Evolutionary conservation across 2,113 vertebrate species (phyloP).

Genomic region (Hemiprocne comata): DNA sequence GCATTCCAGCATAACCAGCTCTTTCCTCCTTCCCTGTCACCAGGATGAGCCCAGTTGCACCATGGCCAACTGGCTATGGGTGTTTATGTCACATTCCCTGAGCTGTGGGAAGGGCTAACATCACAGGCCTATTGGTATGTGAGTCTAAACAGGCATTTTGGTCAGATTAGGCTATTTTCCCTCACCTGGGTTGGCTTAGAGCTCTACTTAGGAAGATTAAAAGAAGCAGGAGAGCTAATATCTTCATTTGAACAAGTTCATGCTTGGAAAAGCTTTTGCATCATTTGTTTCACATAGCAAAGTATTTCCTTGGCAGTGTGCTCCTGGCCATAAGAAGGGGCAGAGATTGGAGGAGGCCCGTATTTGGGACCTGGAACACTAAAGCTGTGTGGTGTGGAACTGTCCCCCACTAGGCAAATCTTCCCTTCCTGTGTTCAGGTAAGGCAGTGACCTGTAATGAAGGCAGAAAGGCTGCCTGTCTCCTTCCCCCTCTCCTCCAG

Average conservation of each 20-base stretch:
- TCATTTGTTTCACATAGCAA: neutral
- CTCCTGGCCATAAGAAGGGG: neutral
- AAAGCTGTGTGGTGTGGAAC: neutral
- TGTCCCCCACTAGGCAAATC: neutral
- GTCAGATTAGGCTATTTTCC: neutral
- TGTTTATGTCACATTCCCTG: neutral
- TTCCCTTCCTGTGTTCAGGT: neutral
- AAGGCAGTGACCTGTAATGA: neutral
- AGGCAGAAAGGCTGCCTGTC: neutral
- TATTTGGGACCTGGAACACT: neutral
- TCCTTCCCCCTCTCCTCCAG: neutral
- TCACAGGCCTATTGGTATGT: neutral
- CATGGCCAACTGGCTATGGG: neutral
- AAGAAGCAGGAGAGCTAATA: neutral
- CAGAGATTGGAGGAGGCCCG: neutral
- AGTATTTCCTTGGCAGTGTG: neutral
- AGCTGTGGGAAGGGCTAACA: neutral
- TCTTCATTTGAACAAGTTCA: neutral
- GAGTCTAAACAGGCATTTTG: neutral
- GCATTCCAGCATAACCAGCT: neutral
- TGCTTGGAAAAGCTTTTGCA: neutral
- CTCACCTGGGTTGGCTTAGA: neutral
- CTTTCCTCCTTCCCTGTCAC: neutral
- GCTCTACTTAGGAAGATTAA: neutral
- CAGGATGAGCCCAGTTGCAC: neutral